Percentiles rank a stretch among this genome's conserved stretches.
Conservation (phyloP, 2,888 invertebrate genomes). For the Scaptomyza flava region DNA sequence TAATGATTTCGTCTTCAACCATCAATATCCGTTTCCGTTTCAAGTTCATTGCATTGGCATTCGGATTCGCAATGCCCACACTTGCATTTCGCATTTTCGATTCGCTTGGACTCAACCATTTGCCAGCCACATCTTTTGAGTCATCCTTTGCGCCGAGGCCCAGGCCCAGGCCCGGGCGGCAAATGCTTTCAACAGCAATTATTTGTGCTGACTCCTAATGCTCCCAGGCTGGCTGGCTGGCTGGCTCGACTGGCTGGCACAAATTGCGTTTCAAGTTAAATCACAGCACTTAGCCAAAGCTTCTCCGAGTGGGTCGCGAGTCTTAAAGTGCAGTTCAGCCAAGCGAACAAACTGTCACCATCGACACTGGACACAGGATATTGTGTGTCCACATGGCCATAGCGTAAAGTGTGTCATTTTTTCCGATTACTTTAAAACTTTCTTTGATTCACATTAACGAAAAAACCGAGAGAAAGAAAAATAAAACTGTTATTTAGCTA, state of each 20-base stretch:
- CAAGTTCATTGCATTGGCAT: conserved; percentile 74
- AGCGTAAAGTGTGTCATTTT: conserved; percentile 69
- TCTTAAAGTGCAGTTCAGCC: conserved; percentile 60
- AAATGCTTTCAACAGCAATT: conserved; percentile 79
- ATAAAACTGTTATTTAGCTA: conserved; percentile 20
- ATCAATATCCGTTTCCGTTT: conserved; percentile 82
- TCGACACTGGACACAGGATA: conserved; percentile 55
- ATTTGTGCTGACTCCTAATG: conserved; percentile 62
- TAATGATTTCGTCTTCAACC: conserved; percentile 81
- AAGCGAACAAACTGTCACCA: conserved; percentile 53
- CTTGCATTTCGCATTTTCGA: conserved; percentile 27
- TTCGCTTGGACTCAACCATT: conserved; percentile 41
- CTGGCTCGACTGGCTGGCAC: conserved; percentile 38
- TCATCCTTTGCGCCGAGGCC: conserved; percentile 38
- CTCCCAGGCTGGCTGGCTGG: conserved; percentile 12
- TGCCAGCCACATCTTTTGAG: conserved; percentile 42
- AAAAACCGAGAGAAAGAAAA: background rate
- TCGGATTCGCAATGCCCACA: conserved; percentile 23
- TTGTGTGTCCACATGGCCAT: conserved; percentile 68
- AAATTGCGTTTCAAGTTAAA: conserved; percentile 74
- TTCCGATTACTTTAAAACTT: conserved; percentile 39
- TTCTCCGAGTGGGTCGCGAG: conserved; percentile 29
- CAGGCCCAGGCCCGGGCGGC: conserved; percentile 45
- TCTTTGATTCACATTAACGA: conserved; percentile 44
- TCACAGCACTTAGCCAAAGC: conserved; percentile 59